Percentiles rank a stretch among this genome's conserved stretches.
Evolutionary conservation across 2,797 vertebrate species (phyloP).

Genomic region (Trematomus bernacchii): DNA sequence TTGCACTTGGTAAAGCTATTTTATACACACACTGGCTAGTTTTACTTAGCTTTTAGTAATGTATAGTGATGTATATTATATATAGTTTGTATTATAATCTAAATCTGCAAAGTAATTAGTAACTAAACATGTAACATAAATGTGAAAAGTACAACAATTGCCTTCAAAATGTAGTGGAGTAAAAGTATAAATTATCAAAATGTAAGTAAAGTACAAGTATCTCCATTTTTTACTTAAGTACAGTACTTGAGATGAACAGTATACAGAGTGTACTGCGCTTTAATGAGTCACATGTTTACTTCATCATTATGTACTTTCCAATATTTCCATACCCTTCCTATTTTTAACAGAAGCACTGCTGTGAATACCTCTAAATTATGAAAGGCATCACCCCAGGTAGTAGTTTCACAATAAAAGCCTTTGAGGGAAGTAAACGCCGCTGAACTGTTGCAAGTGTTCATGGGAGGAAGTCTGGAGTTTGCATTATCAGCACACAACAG

Average conservation of each 20-base stretch:
- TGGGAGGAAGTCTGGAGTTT: slow-evolving; percentile 26
- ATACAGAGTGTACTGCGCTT: background rate
- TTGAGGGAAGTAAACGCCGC: slow-evolving; percentile 4
- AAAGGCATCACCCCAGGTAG: slow-evolving; percentile 16
- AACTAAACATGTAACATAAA: too few species aligned
- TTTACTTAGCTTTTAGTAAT: too few species aligned
- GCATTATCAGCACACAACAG: slow-evolving; percentile 23
- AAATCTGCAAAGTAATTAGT: too few species aligned
- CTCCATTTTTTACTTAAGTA: too few species aligned
- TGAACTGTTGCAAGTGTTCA: slow-evolving; percentile 20
- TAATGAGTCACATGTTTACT: background rate
- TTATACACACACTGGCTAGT: too few species aligned
- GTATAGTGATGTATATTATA: too few species aligned
- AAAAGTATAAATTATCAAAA: too few species aligned
- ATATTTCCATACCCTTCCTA: background rate
- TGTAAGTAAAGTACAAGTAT: too few species aligned
- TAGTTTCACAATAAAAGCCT: slow-evolving; percentile 39
- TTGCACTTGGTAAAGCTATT: too few species aligned
- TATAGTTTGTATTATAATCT: too few species aligned
- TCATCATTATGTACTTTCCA: background rate
- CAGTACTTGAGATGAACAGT: background rate
- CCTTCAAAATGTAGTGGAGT: too few species aligned
- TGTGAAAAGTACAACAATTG: too few species aligned
- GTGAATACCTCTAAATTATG: slow-evolving; percentile 7
- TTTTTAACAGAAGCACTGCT: background rate